Percentiles rank a stretch among this genome's conserved stretches.
These are phyloP conservation scores for Limnephilus rhombicus DNA, from an alignment of 2,888 invertebrate species.

Conservation along the genomic window DNA sequence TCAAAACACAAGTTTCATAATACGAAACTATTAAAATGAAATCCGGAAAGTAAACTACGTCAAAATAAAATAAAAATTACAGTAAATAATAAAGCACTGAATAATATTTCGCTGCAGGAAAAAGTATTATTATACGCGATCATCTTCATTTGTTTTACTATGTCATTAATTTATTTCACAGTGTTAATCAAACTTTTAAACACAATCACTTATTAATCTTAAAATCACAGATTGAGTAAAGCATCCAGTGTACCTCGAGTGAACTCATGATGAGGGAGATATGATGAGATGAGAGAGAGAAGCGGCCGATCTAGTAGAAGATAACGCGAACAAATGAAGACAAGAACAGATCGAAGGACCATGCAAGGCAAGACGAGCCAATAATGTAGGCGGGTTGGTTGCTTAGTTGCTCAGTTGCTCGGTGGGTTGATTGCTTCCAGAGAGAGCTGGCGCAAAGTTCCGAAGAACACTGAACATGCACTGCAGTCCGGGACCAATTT, in stretches of 20 bases:
- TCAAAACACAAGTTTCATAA: background rate
- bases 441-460: conserved; percentile 28
- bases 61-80: background rate
- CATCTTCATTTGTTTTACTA: background rate
- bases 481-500: conserved; percentile 63
- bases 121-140: background rate
- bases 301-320: background rate
- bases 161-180: background rate
- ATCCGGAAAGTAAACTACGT: background rate
- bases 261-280: conserved; percentile 62
- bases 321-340: conserved; percentile 11
- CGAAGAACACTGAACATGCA: conserved; percentile 64
- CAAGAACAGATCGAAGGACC: background rate
- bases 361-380: background rate
- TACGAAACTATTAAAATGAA: background rate
- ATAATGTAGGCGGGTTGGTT: background rate
- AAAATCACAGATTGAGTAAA: background rate
- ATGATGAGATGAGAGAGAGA: background rate
- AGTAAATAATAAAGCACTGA: background rate
- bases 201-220: background rate
- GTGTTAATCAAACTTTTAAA: background rate
- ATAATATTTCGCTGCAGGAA: background rate
- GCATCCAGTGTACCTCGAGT: conserved; percentile 70
- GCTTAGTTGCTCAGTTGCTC: background rate
- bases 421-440: conserved; percentile 3